A percentile compares a stretch with the other conserved stretches of the same genome.
These are phyloP conservation scores for Tricholaema leucomelas DNA, from an alignment of 2,113 vertebrate species.

Conservation along the genomic window DNA sequence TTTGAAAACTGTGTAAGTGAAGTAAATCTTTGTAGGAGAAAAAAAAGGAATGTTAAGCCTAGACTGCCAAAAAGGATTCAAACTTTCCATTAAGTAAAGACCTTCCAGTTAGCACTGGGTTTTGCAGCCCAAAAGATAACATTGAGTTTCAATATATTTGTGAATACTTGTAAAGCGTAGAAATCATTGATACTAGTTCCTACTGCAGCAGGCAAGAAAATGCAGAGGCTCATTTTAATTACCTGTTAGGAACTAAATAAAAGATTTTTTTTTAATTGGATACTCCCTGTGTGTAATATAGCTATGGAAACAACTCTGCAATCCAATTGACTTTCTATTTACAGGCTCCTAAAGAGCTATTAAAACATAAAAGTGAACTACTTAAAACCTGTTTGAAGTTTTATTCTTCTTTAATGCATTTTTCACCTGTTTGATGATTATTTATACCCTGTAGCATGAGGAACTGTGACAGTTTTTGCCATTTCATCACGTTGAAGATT, in stretches of 20 bases:
- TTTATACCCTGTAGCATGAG: constrained; percentile 55
- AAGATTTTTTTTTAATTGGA: constrained; percentile 78
- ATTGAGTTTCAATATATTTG: constrained; percentile 65
- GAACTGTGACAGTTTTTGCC: constrained; percentile 57
- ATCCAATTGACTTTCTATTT: constrained; percentile 78
- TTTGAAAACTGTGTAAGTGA: constrained; percentile 59
- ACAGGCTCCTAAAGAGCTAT: constrained; percentile 74
- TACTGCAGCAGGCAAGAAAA: constrained; percentile 67
- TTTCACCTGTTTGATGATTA: constrained; percentile 66
- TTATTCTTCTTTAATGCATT: constrained; percentile 66
- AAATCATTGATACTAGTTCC: constrained; percentile 58
- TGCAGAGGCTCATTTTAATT: constrained; percentile 77
- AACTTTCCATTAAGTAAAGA: constrained; percentile 66
- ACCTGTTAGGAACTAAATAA: constrained; percentile 83
- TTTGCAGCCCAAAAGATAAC: constrained; percentile 67
- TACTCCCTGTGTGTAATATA: constrained; percentile 75
- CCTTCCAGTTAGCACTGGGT: constrained; percentile 22
- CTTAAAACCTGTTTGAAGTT: constrained; percentile 70
- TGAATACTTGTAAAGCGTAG: constrained; percentile 63
- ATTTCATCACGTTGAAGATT: constrained; percentile 24
- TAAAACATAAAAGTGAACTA: constrained; percentile 67
- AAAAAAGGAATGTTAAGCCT: constrained; percentile 64
- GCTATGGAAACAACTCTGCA: constrained; percentile 77
- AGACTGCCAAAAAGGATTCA: constrained; percentile 52
- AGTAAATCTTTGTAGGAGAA: constrained; percentile 56